Evolutionary conservation across 1,140 invertebrate species (phyloP).

Genomic region (Zaprionus ghesquierei): DNA sequence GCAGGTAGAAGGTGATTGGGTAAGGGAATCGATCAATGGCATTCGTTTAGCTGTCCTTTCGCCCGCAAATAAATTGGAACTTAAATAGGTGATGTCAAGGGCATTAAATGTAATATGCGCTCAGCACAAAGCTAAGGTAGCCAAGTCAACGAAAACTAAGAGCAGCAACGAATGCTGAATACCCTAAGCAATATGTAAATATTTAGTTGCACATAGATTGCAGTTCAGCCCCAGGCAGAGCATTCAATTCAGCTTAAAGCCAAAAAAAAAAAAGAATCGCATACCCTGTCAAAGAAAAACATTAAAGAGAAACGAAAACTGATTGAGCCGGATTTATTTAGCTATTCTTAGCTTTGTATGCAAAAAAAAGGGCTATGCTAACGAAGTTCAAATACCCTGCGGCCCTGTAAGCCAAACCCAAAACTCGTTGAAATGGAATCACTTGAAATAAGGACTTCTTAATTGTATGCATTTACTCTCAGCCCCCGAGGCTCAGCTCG

Average conservation of each 20-base stretch:
- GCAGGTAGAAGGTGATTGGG: constrained; percentile 7
- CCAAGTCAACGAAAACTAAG: neutral
- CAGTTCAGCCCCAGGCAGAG: too few relatives aligned
- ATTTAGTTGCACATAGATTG: too few relatives aligned
- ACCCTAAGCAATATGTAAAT: too few relatives aligned
- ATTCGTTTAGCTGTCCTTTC: constrained; percentile 56
- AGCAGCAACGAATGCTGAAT: neutral
- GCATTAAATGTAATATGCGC: constrained; percentile 67
- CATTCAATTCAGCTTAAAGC: too few relatives aligned
- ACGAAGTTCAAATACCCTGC: neutral
- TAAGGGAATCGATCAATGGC: constrained; percentile 69
- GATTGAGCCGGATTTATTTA: neutral
- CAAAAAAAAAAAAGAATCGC: neutral
- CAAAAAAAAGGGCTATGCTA: neutral
- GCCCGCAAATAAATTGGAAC: constrained; percentile 77
- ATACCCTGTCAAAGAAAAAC: neutral
- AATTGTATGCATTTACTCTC: constrained; percentile 10
- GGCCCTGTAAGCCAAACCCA: neutral
- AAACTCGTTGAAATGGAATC: constrained; percentile 5
- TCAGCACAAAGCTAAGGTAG: constrained; percentile 17
- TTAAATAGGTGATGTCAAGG: constrained; percentile 77
- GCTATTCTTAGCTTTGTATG: neutral
- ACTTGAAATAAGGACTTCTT: constrained; percentile 8
- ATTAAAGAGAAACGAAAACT: neutral
- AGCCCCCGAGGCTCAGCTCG: neutral